phyloP scores from a whole-genome alignment of 2,797 vertebrate genomes.

The Typhlichthys subterraneus region DNA sequence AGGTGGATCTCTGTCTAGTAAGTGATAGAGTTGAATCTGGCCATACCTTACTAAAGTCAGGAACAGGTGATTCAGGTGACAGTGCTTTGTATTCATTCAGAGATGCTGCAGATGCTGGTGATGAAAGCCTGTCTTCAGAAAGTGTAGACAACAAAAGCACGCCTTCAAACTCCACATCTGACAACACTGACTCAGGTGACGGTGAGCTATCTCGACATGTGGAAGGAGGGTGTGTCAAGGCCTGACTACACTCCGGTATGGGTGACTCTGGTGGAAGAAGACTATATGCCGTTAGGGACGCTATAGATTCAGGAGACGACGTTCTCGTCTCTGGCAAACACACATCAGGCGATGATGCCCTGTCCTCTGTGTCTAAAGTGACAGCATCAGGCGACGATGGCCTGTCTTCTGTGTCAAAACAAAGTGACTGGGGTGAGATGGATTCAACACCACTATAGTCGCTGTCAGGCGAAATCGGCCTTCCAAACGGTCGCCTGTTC shows the following conservation, averaged over 20 bases:
- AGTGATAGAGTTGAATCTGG: slow-evolving; percentile 14
- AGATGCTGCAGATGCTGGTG: slow-evolving; percentile 10
- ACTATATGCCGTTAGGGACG: slow-evolving; percentile 13
- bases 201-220: slow-evolving; percentile 15
- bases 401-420: slow-evolving; percentile 57
- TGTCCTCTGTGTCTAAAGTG: slow-evolving; percentile 32
- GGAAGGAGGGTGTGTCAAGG: slow-evolving; percentile 11
- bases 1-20: slow-evolving; percentile 15
- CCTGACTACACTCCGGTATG: slow-evolving; percentile 25
- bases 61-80: slow-evolving; percentile 54
- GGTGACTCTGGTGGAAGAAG: slow-evolving; percentile 39
- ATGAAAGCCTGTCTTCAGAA: slow-evolving; percentile 33
- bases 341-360: slow-evolving; percentile 21
- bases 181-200: slow-evolving; percentile 32
- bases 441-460: slow-evolving; percentile 44
- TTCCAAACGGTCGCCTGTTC: slow-evolving; percentile 66
- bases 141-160: background rate
- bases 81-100: slow-evolving; percentile 36
- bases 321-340: slow-evolving; percentile 29
- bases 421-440: slow-evolving; percentile 54
- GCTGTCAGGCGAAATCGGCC: slow-evolving; percentile 59
- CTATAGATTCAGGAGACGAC: slow-evolving; percentile 42
- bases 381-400: slow-evolving; percentile 53
- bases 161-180: slow-evolving; percentile 25
- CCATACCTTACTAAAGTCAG: slow-evolving; percentile 34